A percentile compares a stretch with the other conserved stretches of the same genome.
Evolutionary conservation across 1,140 invertebrate genomes (phyloP).

Genomic region (Bombus consobrinus): DNA sequence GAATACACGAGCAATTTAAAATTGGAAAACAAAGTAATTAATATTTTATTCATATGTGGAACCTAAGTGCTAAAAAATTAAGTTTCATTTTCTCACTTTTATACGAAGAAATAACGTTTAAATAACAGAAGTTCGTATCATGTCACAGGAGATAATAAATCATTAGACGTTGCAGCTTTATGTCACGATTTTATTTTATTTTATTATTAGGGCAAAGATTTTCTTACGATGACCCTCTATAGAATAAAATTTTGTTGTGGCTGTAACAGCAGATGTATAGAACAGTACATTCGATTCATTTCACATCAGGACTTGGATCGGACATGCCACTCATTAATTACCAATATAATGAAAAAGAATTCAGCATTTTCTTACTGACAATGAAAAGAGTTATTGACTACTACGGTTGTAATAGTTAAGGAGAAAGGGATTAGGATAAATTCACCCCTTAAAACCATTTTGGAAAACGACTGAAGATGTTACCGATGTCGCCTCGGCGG

Average conservation of each 20-base stretch:
- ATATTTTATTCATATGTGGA: not conserved
- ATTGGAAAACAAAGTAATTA: too few relatives aligned
- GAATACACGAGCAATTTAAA: not conserved
- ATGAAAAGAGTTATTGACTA: slow-evolving; percentile 48
- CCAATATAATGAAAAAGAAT: slow-evolving; percentile 13
- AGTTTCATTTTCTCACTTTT: not conserved
- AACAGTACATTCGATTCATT: slow-evolving; percentile 39
- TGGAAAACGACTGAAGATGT: slow-evolving; percentile 82
- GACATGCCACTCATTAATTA: slow-evolving; percentile 39
- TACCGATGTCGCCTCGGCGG: slow-evolving; percentile 82
- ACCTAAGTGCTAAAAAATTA: not conserved
- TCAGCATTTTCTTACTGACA: slow-evolving; percentile 20
- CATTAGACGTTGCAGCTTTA: slow-evolving; percentile 36
- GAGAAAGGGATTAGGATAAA: slow-evolving; percentile 48
- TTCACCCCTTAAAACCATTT: slow-evolving; percentile 81
- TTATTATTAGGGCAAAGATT: not conserved
- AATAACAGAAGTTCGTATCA: not conserved
- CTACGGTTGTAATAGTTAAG: slow-evolving; percentile 28
- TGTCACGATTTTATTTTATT: slow-evolving; percentile 46
- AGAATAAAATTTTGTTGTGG: not conserved
- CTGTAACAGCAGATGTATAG: slow-evolving; percentile 21
- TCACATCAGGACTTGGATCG: slow-evolving; percentile 30
- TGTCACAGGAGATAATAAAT: slow-evolving; percentile 51
- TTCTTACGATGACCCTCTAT: not conserved
- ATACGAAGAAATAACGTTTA: not conserved